Conservation (phyloP, 2,888 invertebrate genomes). For the Cheilosia impressa region DNA sequence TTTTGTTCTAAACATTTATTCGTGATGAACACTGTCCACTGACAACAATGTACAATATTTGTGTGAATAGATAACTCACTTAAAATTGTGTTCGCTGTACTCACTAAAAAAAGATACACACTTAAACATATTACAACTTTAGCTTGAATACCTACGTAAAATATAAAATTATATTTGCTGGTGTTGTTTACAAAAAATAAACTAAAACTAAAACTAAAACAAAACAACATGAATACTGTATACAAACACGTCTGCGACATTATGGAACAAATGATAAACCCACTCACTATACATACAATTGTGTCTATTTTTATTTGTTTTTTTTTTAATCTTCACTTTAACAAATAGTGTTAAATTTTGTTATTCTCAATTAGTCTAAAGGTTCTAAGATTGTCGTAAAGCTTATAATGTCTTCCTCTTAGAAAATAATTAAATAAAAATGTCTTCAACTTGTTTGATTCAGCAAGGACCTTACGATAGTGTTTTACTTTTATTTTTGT, state of each 20-base stretch:
- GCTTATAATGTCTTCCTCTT: conserved; percentile 59
- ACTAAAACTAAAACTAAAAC: conserved; percentile 24
- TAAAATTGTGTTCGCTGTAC: conserved; percentile 63
- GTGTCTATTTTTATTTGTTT: background rate
- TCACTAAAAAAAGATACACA: conserved; percentile 51
- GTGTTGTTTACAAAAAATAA: conserved; percentile 42
- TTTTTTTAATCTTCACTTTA: conserved; percentile 12
- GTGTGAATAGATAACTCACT: conserved; percentile 21
- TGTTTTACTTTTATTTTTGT: conserved; percentile 22
- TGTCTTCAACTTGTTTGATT: conserved; percentile 31
- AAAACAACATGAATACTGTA: background rate
- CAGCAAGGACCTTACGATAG: conserved; percentile 39
- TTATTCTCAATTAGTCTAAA: conserved; percentile 57
- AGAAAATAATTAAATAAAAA: conserved; percentile 53
- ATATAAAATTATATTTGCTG: conserved; percentile 48
- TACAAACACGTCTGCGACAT: conserved; percentile 47
- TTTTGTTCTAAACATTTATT: conserved; percentile 35
- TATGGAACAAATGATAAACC: conserved; percentile 57
- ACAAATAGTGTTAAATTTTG: conserved; percentile 43
- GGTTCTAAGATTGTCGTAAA: conserved; percentile 69
- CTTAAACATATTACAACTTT: conserved; percentile 43
- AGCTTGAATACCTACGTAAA: conserved; percentile 28
- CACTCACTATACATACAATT: conserved; percentile 28
- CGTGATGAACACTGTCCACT: conserved; percentile 36
- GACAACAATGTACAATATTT: conserved; percentile 18